phyloP scores from a whole-genome alignment of 53 echinoderm and acorn worm species.

The Mesocentrotus franciscanus region DNA sequence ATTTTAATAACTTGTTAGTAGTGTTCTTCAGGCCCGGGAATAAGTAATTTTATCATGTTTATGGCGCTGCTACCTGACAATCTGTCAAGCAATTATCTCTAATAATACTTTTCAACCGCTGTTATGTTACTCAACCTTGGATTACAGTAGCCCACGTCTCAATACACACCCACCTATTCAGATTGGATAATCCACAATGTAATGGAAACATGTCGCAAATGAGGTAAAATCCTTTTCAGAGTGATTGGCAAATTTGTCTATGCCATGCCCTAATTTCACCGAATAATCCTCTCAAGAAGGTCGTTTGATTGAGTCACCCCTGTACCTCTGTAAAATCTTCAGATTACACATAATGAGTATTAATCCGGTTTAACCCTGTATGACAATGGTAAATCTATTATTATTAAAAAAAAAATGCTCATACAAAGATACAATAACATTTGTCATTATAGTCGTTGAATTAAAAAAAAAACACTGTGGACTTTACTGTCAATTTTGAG shows the following conservation, averaged over 20 bases:
- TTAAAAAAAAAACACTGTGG: not conserved
- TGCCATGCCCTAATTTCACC: not conserved
- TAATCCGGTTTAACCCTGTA: not conserved
- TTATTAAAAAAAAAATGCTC: not conserved
- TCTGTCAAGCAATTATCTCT: constrained; percentile 5
- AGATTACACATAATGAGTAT: not conserved
- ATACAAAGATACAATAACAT: no score
- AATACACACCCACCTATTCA: not conserved
- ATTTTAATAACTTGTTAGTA: not conserved
- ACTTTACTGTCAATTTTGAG: not conserved
- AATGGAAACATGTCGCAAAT: not conserved
- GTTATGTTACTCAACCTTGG: not conserved
- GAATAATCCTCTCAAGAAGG: not conserved
- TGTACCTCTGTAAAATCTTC: not conserved
- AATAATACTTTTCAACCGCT: no score
- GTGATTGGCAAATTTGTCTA: not conserved
- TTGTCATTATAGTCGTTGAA: not conserved
- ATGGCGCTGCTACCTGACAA: not conserved
- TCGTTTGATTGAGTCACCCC: not conserved
- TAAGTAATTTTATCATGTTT: not conserved
- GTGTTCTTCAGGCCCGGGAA: not conserved
- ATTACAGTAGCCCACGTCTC: not conserved
- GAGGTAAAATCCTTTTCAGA: not conserved
- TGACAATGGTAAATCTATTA: not conserved
- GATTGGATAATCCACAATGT: not conserved